Base-by-base conservation (phyloP, 2,888 invertebrate species). In the Dynastes grantii region DNA sequence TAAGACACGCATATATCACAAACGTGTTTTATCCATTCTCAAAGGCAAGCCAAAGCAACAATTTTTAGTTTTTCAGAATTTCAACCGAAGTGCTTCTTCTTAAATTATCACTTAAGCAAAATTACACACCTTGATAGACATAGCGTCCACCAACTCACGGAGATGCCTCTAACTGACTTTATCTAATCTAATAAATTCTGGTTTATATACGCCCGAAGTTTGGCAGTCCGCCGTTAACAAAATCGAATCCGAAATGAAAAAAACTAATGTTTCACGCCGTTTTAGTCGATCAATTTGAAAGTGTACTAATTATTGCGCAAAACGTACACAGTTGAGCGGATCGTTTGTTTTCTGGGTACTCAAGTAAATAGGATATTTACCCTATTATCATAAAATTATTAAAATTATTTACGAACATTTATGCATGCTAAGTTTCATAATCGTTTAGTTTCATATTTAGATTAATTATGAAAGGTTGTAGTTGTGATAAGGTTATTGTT, bases 81-180 rank as follows among this genome's bases (percentile, higher is more conserved):
- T 45, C 45, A 9, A 45, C 9, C 6, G 9, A 45, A 9, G 45
- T 45, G 9, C 9, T 45, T 1, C 8, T 1, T 9, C 45, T 1
- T 45, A 32, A 32, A 45, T 45, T 9, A 45, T 45, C 45, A 45
- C 45, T 45, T 9, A 45, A 9, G 8, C 1, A 45, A 45, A 45
- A 45, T 8, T 22, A 64, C 64, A 63, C 64, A 76, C 64, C 76
- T 76, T 64, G 13, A 61, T 61, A 65, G 65, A 64, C 65, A 65
- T 76, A 51, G 63, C n/a, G 40, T 58, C 71, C 37, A 37, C 58
- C 16, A 55, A 22, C 40, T 16, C 55, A 37, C 37, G 71, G 58
- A 73, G 71, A 73, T 73, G 71, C 40, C 58, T 22, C 45, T 40
- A 67, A 73, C 71, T 73, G 71, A 73, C 71, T 73, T 58, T 68